Evolutionary conservation across 2,888 invertebrate species (phyloP).

Genomic region (Oscheius onirici): DNA sequence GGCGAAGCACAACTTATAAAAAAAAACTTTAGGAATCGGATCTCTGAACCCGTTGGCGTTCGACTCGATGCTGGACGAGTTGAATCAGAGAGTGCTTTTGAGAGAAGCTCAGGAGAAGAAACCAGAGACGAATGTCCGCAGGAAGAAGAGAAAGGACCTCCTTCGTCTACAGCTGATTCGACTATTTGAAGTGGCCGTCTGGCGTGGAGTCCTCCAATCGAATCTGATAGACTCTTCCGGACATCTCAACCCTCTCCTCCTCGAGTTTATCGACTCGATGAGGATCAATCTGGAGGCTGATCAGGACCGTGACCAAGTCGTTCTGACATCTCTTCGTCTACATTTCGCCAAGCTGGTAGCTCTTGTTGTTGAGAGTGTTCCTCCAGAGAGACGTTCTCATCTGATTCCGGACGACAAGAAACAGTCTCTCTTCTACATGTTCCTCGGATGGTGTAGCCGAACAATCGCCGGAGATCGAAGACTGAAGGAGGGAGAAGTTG

Average conservation of each 20-base stretch:
- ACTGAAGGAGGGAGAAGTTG: conserved; percentile 20
- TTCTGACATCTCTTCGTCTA: conserved; percentile 86
- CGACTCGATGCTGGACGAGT: conserved; percentile 96
- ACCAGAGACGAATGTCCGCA: conserved; percentile 89
- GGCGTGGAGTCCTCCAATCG: conserved; percentile 72
- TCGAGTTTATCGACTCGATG: conserved; percentile 94
- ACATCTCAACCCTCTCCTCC: conserved; percentile 84
- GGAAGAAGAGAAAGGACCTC: conserved; percentile 89
- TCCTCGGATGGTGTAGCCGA: conserved; percentile 92
- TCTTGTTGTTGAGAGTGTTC: conserved; percentile 82
- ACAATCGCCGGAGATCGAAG: conserved; percentile 56
- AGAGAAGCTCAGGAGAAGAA: conserved; percentile 81
- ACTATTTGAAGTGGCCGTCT: conserved; percentile 79
- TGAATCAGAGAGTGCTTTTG: conserved; percentile 81
- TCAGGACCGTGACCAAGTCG: conserved; percentile 85
- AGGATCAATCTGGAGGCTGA: conserved; percentile 90
- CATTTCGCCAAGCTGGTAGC: conserved; percentile 93
- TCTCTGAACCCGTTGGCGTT: conserved; percentile 93
- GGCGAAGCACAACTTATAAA: too few relatives aligned
- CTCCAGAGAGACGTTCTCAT: conserved; percentile 7
- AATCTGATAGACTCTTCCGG: conserved; percentile 86
- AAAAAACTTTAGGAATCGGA: conserved; percentile 76
- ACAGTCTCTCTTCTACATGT: conserved; percentile 87
- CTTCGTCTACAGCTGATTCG: conserved; percentile 89
- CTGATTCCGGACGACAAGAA: conserved; percentile 87